Conservation (phyloP, 64 coral and sea anemone genomes). For the Stylophora pistillata region DNA sequence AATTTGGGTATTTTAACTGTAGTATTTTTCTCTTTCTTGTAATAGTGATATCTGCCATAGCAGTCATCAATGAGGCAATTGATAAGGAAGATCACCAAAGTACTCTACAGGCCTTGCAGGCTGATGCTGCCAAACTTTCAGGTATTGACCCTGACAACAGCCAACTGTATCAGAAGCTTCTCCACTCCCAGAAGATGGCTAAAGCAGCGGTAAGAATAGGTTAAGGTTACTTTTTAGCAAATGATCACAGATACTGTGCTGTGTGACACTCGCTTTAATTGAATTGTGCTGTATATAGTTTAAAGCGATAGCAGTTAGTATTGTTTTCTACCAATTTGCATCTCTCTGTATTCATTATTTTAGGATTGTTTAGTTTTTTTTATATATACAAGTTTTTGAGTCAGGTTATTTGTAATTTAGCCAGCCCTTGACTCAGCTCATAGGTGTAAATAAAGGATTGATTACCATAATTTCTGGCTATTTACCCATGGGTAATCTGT, state of each 20-base stretch:
- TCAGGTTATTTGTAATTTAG: no score
- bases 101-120: slow-evolving; percentile 65
- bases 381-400: no score
- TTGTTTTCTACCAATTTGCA: not conserved
- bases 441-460: no score
- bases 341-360: no score
- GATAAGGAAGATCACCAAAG: slow-evolving; percentile 59
- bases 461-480: no score
- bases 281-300: not conserved
- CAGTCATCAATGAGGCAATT: slow-evolving; percentile 86
- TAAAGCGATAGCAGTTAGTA: not conserved
- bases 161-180: slow-evolving; percentile 77
- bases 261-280: not conserved
- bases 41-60: slow-evolving; percentile 79
- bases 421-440: no score
- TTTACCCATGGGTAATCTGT: no score
- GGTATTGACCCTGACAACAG: slow-evolving; percentile 53
- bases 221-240: not conserved
- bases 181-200: slow-evolving; percentile 50
- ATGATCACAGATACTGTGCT: not conserved
- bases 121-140: slow-evolving; percentile 79
- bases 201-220: slow-evolving; percentile 69
- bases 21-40: not conserved
- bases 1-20: not conserved
- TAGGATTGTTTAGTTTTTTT: no score